Evolutionary conservation across 2,888 invertebrate species (phyloP), one percentile per base, ranked within the genome.

Genomic region (Folsomia manolachei): DNA sequence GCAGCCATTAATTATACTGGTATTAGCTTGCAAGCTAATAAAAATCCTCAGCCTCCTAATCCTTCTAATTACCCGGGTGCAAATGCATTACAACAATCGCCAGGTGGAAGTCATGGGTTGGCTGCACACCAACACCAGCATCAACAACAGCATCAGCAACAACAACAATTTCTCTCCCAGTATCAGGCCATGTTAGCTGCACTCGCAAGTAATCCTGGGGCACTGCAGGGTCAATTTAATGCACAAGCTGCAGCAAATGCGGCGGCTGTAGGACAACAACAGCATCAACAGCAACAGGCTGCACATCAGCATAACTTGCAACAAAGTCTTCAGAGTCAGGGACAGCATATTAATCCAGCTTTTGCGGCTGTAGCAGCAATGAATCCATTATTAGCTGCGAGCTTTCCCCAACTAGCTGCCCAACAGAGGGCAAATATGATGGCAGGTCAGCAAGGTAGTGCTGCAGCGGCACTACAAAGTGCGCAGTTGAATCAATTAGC

Each of bases 1-100:
- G 88, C 88, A 73, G 89, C 89, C 1, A 84, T 89, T 27, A 89
- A 88, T 82, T 90, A 90, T 82, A 89, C 90, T 11, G 90, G 90
- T 27, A 88, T 90, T 65, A 87, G 90, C 1, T 84, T 91, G 63
- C 90, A 90, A 82, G 77, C 79, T 69, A 79, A 79, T 74, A 79
- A 79, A 63, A 77, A 78, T 70, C 73, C 74, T n/a, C 74, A 77
- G 64, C 26, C 68, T 27, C 70, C 65, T 11, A 68, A 69, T 27
- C 61, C 61, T 51, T 53, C 24, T 23, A 60, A 27, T 23, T 68
- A 52, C 63, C 64, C 73, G 11, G 72, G 66, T 11, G 70, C 74
- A 51, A 67, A 72, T 23, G 62, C 72, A 53, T 73, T 71, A 25
- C 79, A 79, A 70, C 71, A 73, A 60, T 74, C 70, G 19, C 76